phyloP scores from a whole-genome alignment of 2,888 invertebrate species.

The Tuta absoluta region DNA sequence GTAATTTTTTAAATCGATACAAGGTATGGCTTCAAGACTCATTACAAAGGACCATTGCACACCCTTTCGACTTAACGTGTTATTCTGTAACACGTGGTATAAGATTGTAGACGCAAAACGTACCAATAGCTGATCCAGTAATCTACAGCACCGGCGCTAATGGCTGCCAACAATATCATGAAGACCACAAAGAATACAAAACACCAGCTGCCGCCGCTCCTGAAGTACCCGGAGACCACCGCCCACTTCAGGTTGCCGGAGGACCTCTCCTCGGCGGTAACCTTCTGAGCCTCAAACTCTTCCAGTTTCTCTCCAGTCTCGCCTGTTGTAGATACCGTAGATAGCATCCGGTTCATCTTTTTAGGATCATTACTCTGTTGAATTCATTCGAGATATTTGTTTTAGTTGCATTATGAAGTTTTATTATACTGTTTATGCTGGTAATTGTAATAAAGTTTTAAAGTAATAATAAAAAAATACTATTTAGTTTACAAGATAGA shows the following conservation, averaged over 20 bases:
- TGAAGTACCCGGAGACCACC: constrained; percentile 65
- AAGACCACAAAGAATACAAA: constrained; percentile 56
- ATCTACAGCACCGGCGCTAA: constrained; percentile 83
- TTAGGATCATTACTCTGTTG: constrained; percentile 44
- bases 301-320: constrained; percentile 52
- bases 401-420: not conserved
- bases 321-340: constrained; percentile 40
- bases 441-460: too few species aligned
- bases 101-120: constrained; percentile 37
- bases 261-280: constrained; percentile 63
- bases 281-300: constrained; percentile 67
- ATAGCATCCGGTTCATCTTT: constrained; percentile 34
- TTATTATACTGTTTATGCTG: too few species aligned
- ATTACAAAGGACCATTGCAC: too few species aligned
- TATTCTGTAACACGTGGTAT: too few species aligned
- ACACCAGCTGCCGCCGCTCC: constrained; percentile 59
- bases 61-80: too few species aligned
- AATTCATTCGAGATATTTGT: not conserved
- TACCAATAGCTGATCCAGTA: constrained; percentile 87
- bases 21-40: too few species aligned
- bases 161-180: constrained; percentile 76
- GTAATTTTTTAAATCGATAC: too few species aligned
- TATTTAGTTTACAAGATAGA: too few species aligned
- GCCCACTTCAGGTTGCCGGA: constrained; percentile 69
- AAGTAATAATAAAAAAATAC: too few species aligned